Evolutionary conservation across 2,113 vertebrate genomes (phyloP).

Genomic region (Peromyscus leucopus): DNA sequence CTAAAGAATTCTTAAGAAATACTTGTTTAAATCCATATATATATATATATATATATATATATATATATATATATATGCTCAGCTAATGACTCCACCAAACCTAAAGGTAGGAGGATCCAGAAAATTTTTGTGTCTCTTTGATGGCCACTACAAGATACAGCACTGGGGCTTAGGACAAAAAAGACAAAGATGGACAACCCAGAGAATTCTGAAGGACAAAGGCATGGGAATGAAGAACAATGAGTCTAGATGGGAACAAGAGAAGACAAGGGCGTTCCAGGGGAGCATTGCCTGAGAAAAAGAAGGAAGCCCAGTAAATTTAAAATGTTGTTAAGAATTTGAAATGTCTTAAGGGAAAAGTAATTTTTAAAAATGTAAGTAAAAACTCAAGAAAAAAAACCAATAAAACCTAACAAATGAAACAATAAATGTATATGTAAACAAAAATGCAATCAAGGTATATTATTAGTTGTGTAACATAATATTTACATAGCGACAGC

Average conservation of each 20-base stretch:
- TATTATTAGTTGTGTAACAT: background rate
- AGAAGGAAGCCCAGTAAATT: background rate
- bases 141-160: background rate
- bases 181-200: background rate
- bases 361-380: background rate
- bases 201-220: background rate
- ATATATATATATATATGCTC: background rate
- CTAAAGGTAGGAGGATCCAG: constrained; percentile 13
- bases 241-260: background rate
- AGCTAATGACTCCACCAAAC: background rate
- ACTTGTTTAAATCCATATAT: constrained; percentile 47
- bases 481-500: constrained; percentile 45
- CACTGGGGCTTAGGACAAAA: background rate
- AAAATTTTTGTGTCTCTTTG: background rate
- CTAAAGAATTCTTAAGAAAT: constrained; percentile 28
- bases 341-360: constrained; percentile 12
- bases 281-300: background rate
- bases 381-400: constrained; percentile 7
- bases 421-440: background rate
- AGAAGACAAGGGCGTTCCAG: rapidly evolving
- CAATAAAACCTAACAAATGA: background rate
- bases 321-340: background rate
- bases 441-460: constrained; percentile 23
- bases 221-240: background rate
- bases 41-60: background rate